phyloP scores from a whole-genome alignment of 2,113 vertebrate species.

The Paramormyrops kingsleyae region DNA sequence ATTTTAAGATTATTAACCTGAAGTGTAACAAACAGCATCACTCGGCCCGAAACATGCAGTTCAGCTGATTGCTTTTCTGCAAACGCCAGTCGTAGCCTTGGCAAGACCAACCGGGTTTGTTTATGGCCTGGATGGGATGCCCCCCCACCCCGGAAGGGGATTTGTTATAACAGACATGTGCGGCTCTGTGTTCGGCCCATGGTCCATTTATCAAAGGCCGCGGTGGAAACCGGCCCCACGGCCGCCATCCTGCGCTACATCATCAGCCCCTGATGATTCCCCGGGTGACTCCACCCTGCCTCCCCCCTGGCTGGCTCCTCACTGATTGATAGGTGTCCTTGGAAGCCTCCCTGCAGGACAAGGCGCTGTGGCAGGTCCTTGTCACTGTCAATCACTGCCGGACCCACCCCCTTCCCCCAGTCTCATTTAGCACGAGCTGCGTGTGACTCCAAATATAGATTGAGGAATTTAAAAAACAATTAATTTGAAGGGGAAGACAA shows the following conservation, averaged over 20 bases:
- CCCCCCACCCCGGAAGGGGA: neutral
- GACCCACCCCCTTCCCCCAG: slow-evolving; percentile 54
- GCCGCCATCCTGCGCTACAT: slow-evolving; percentile 63
- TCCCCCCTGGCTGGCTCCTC: slow-evolving; percentile 50
- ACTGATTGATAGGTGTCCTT: slow-evolving; percentile 76
- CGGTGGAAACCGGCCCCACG: slow-evolving; percentile 34
- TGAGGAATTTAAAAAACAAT: slow-evolving; percentile 18
- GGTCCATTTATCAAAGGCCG: neutral
- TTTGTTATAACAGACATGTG: slow-evolving; percentile 28
- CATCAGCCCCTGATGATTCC: slow-evolving; percentile 74
- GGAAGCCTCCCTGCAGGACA: slow-evolving; percentile 62
- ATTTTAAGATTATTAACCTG: neutral
- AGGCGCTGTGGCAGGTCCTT: slow-evolving; percentile 36
- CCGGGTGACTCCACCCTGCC: slow-evolving; percentile 64
- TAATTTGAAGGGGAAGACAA: slow-evolving; percentile 5
- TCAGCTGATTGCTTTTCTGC: neutral
- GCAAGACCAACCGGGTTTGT: neutral
- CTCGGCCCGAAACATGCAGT: neutral
- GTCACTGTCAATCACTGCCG: slow-evolving; percentile 58
- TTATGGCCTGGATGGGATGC: neutral
- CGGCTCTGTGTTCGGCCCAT: neutral
- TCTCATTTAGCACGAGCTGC: slow-evolving; percentile 45
- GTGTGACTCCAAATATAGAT: slow-evolving; percentile 24
- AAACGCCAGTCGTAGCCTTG: neutral
- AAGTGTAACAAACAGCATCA: neutral